Percentiles rank a stretch among this genome's conserved stretches.
phyloP scores from a whole-genome alignment of 2,888 invertebrate genomes.

The Pediacus dermestoides region DNA sequence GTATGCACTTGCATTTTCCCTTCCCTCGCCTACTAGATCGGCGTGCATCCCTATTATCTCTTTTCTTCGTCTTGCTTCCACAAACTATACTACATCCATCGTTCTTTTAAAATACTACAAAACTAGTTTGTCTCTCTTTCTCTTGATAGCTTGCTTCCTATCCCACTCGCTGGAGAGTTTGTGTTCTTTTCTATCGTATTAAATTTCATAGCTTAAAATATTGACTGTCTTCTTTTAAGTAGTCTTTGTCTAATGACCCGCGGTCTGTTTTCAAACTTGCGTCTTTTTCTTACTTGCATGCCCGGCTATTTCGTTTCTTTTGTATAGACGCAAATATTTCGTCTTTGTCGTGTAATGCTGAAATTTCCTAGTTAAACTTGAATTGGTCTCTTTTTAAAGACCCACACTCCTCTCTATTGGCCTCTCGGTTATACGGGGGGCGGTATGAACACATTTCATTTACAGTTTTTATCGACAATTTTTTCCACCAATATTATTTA shows the following conservation, averaged over 20 bases:
- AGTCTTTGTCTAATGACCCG: slow-evolving; percentile 45
- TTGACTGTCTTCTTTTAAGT: slow-evolving; percentile 39
- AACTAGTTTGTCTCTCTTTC: slow-evolving; percentile 15
- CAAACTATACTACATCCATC: slow-evolving; percentile 23
- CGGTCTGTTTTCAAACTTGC: slow-evolving; percentile 41
- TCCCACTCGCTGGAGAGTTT: slow-evolving; percentile 26
- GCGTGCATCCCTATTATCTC: slow-evolving; percentile 41
- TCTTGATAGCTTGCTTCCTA: slow-evolving; percentile 2
- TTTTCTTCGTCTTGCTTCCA: slow-evolving; percentile 24
- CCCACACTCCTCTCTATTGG: slow-evolving; percentile 27
- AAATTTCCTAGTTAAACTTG: slow-evolving; percentile 43
- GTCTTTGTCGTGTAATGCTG: slow-evolving; percentile 36
- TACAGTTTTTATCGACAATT: slow-evolving; percentile 6
- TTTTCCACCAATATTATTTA: too few relatives aligned
- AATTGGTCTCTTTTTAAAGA: slow-evolving; percentile 40
- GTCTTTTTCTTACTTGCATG: slow-evolving; percentile 56
- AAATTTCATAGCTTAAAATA: slow-evolving; percentile 47
- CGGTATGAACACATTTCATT: slow-evolving; percentile 14
- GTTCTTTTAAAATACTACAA: slow-evolving; percentile 27
- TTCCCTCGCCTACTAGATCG: slow-evolving; percentile 39
- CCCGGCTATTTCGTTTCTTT: slow-evolving; percentile 43
- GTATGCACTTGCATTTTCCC: slow-evolving; percentile 52
- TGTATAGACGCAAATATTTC: slow-evolving; percentile 43
- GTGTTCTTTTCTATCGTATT: slow-evolving; percentile 48
- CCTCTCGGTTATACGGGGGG: slow-evolving; percentile 20